Conservation (phyloP, 2,797 vertebrate genomes). For the Phalanger gymnotis region DNA sequence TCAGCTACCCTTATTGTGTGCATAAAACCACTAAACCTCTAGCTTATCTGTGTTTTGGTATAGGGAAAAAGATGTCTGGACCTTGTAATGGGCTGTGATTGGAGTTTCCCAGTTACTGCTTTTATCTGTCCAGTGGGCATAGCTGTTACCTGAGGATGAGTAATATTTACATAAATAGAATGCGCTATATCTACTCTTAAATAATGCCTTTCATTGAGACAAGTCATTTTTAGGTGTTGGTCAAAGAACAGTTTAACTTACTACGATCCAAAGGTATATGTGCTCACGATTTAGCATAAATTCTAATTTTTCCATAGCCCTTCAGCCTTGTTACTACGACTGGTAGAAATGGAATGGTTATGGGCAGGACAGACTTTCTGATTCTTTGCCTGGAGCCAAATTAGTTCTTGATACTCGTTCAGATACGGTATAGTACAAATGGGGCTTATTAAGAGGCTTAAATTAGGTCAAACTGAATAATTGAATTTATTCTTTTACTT, state of each 20-base stretch:
- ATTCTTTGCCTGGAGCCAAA: conserved; percentile 81
- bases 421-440: conserved; percentile 80
- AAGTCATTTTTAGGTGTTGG: conserved; percentile 42
- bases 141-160: conserved; percentile 30
- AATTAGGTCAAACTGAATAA: conserved; percentile 86
- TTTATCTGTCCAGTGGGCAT: not conserved
- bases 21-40: not conserved
- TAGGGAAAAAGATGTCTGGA: not conserved
- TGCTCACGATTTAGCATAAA: conserved; percentile 64
- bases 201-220: conserved; percentile 40
- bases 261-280: conserved; percentile 60
- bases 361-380: conserved; percentile 73
- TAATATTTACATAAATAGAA: not conserved
- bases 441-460: conserved; percentile 82
- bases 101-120: conserved; percentile 5
- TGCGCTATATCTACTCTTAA: conserved; percentile 55
- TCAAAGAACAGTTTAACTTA: conserved; percentile 38
- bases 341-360: conserved; percentile 70
- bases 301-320: conserved; percentile 56
- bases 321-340: conserved; percentile 48
- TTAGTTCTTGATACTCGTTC: conserved; percentile 83
- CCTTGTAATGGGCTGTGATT: conserved; percentile 13
- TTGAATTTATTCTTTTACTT: conserved; percentile 86
- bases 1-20: conserved; percentile 19
- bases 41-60: conserved; percentile 30